These are phyloP conservation scores for Netelia melanura DNA, from an alignment of 2,888 invertebrate genomes.

Conservation along the genomic window DNA sequence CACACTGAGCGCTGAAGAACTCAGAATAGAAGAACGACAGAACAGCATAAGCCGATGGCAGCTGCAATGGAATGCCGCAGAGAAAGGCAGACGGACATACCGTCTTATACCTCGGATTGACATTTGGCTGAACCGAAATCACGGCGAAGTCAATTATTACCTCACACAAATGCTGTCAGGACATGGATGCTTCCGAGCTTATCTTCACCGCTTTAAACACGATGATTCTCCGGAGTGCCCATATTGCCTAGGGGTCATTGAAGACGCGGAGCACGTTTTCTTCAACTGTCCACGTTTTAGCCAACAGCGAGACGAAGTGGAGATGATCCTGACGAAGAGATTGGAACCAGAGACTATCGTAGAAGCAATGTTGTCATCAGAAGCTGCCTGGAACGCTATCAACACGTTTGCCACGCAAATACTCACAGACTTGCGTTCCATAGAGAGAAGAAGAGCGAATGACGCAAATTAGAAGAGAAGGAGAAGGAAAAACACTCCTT, in stretches of 20 bases:
- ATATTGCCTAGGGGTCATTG: background rate
- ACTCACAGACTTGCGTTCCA: too few relatives aligned
- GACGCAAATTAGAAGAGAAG: too few relatives aligned
- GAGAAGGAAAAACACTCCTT: too few relatives aligned
- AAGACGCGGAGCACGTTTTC: slow-evolving; percentile 12
- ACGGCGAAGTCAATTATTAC: slow-evolving; percentile 45
- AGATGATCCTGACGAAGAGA: too few relatives aligned
- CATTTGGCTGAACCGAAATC: slow-evolving; percentile 5
- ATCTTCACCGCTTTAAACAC: background rate
- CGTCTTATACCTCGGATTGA: slow-evolving; percentile 26
- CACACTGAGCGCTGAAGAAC: background rate
- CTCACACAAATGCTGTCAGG: background rate
- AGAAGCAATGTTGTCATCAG: too few relatives aligned
- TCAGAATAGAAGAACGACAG: background rate
- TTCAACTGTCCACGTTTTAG: slow-evolving; percentile 17
- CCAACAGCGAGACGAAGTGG: background rate
- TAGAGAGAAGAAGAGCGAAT: too few relatives aligned
- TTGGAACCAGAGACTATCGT: too few relatives aligned
- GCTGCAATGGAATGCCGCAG: slow-evolving; percentile 72
- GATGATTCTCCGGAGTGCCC: background rate
- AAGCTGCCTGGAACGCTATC: too few relatives aligned
- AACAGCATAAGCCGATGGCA: slow-evolving; percentile 40
- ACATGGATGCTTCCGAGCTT: slow-evolving; percentile 23
- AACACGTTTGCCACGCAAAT: too few relatives aligned
- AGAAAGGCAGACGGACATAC: slow-evolving; percentile 77